A percentile compares a stretch with the other conserved stretches of the same genome.
Conservation (phyloP, 2,888 invertebrate species). For the Ceratothoa steindachneri region DNA sequence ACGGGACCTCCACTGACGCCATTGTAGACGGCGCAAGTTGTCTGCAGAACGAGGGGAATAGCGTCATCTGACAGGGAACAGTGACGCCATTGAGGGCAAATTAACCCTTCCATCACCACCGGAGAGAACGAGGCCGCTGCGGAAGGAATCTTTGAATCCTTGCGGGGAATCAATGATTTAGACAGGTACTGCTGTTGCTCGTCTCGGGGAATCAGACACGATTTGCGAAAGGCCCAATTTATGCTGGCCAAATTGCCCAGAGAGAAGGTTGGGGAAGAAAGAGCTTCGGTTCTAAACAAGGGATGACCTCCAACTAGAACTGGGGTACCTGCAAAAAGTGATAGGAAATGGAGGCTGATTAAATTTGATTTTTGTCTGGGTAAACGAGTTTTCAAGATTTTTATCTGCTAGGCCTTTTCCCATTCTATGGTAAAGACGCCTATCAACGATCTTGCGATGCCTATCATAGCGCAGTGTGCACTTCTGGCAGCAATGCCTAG, state of each 20-base stretch:
- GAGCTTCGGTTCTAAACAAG: slow-evolving; percentile 14
- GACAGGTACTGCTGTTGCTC: not conserved
- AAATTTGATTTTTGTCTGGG: too few relatives aligned
- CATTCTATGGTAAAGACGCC: too few relatives aligned
- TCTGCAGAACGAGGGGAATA: slow-evolving; percentile 26
- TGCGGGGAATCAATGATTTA: too few relatives aligned
- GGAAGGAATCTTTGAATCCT: not conserved
- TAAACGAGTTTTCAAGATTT: too few relatives aligned
- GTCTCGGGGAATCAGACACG: not conserved
- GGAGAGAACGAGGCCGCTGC: not conserved
- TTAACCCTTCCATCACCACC: not conserved
- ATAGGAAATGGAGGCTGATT: not conserved
- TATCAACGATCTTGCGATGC: too few relatives aligned
- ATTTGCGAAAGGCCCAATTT: too few relatives aligned
- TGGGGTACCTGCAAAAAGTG: slow-evolving; percentile 10
- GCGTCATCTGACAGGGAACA: not conserved
- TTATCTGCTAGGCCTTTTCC: too few relatives aligned
- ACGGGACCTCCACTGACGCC: slow-evolving; percentile 32
- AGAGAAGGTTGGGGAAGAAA: slow-evolving; percentile 25
- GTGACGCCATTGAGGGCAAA: not conserved
- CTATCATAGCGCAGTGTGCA: too few relatives aligned
- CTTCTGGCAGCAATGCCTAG: too few relatives aligned
- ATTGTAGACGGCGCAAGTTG: slow-evolving; percentile 31
- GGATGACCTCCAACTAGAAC: slow-evolving; percentile 32
- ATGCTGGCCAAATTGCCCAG: slow-evolving; percentile 11